A percentile compares a stretch with the other conserved stretches of the same genome.
phyloP scores from a whole-genome alignment of 2,113 vertebrate species.

The Odocoileus virginianus region DNA sequence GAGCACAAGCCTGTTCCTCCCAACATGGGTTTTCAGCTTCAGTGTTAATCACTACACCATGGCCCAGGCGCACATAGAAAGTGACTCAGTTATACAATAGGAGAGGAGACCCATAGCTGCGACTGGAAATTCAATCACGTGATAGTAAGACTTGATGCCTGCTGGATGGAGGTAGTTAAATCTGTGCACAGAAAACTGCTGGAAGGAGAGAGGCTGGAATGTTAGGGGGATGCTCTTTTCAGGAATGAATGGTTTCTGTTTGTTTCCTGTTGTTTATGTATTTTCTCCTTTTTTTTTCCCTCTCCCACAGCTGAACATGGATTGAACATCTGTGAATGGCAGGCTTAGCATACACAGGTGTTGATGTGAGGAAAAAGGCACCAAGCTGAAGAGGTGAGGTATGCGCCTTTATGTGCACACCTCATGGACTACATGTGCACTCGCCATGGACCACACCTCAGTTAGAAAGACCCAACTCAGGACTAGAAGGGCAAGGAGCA shows the following conservation, averaged over 20 bases:
- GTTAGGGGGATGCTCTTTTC: background rate
- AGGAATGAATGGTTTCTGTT: background rate
- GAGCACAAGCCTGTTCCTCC: accelerated
- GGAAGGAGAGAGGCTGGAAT: background rate
- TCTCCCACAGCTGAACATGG: background rate
- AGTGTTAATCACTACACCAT: accelerated
- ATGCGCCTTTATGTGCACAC: too few relatives aligned
- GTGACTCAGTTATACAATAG: background rate
- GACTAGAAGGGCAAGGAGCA: background rate
- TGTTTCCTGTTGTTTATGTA: background rate
- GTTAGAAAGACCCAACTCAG: accelerated
- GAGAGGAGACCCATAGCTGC: background rate
- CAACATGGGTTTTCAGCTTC: background rate
- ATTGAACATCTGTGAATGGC: background rate
- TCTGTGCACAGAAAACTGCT: background rate
- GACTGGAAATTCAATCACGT: background rate
- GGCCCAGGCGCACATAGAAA: accelerated
- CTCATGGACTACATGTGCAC: background rate
- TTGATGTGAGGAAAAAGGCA: accelerated
- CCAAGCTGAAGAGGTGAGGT: background rate
- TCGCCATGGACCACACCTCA: accelerated
- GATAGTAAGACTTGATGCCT: background rate
- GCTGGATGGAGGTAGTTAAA: background rate
- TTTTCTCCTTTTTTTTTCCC: background rate
- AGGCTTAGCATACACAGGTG: background rate